Percentiles rank a stretch among this genome's conserved stretches.
These are phyloP conservation scores for Otis tarda DNA, from an alignment of 2,113 vertebrate species.

Conservation along the genomic window DNA sequence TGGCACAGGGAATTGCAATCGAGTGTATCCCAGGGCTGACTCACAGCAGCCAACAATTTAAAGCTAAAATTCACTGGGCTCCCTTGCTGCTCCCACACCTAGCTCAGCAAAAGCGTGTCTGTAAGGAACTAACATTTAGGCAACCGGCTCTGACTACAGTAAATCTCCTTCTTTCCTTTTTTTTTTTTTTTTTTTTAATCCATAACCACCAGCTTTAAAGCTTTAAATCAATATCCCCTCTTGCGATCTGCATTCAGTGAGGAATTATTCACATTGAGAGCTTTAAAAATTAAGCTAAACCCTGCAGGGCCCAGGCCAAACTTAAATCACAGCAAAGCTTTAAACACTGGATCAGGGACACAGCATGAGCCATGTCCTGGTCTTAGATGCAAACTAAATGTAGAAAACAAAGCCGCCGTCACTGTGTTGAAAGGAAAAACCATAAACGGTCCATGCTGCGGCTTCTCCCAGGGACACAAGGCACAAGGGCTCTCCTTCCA, in stretches of 20 bases:
- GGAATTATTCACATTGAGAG: constrained; percentile 68
- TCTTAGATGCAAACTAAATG: constrained; percentile 59
- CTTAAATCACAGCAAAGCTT: constrained; percentile 64
- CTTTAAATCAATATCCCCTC: constrained; percentile 72
- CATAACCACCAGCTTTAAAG: constrained; percentile 69
- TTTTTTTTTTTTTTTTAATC: constrained; percentile 43
- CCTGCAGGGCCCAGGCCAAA: constrained; percentile 66
- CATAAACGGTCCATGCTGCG: constrained; percentile 22
- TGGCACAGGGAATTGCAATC: neutral
- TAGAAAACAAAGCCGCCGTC: constrained; percentile 41
- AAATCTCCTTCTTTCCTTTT: constrained; percentile 40
- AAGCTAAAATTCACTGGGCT: constrained; percentile 10
- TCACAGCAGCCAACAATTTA: constrained; percentile 35
- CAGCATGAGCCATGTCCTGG: constrained; percentile 52
- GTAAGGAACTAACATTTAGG: constrained; percentile 53
- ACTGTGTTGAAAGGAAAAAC: constrained; percentile 55
- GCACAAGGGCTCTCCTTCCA: constrained; percentile 26
- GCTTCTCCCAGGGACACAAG: constrained; percentile 51
- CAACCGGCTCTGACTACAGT: constrained; percentile 46
- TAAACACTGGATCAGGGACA: constrained; percentile 66
- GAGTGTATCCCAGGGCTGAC: neutral
- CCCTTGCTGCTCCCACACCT: neutral
- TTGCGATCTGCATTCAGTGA: constrained; percentile 62
- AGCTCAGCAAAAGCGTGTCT: constrained; percentile 48
- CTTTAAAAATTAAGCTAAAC: constrained; percentile 70